These are phyloP conservation scores for Ernsta delagoae DNA, from an alignment of 2,888 invertebrate genomes.

Conservation along the genomic window DNA sequence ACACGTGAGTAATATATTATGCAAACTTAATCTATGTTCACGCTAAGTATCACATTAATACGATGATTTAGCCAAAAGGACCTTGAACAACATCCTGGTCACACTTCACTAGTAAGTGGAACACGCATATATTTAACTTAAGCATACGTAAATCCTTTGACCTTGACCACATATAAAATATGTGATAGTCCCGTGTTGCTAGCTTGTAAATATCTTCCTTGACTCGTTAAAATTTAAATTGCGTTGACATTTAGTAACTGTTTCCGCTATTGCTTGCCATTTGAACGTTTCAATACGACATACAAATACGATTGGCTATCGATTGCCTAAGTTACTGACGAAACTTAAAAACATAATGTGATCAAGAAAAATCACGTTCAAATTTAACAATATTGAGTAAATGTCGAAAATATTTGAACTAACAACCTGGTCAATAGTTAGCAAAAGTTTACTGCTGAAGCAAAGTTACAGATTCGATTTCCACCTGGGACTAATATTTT, in stretches of 20 bases:
- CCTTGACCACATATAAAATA: slow-evolving; percentile 63
- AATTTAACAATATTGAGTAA: neutral
- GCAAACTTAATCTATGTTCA: neutral
- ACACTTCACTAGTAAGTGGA: slow-evolving; percentile 47
- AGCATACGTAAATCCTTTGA: slow-evolving; percentile 57
- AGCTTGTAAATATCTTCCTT: slow-evolving; percentile 19
- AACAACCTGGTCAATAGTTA: no score
- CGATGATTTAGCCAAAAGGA: slow-evolving; percentile 45
- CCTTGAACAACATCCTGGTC: slow-evolving; percentile 75
- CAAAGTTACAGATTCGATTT: no score
- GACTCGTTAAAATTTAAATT: neutral
- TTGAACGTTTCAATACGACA: slow-evolving; percentile 7
- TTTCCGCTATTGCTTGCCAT: slow-evolving; percentile 26
- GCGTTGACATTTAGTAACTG: slow-evolving; percentile 27
- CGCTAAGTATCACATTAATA: slow-evolving; percentile 27
- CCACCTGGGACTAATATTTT: no score
- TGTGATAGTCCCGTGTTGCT: slow-evolving; percentile 33
- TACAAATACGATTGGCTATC: slow-evolving; percentile 18
- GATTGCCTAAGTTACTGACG: slow-evolving; percentile 9
- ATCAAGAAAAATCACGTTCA: neutral
- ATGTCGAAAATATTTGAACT: neutral
- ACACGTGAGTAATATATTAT: slow-evolving; percentile 17
- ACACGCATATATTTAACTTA: slow-evolving; percentile 52
- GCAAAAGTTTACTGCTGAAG: no score
- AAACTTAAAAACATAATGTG: slow-evolving; percentile 2